A percentile compares a stretch with the other conserved stretches of the same genome.
phyloP scores from a whole-genome alignment of 1,140 invertebrate species.

The Drosophila seguyi region DNA sequence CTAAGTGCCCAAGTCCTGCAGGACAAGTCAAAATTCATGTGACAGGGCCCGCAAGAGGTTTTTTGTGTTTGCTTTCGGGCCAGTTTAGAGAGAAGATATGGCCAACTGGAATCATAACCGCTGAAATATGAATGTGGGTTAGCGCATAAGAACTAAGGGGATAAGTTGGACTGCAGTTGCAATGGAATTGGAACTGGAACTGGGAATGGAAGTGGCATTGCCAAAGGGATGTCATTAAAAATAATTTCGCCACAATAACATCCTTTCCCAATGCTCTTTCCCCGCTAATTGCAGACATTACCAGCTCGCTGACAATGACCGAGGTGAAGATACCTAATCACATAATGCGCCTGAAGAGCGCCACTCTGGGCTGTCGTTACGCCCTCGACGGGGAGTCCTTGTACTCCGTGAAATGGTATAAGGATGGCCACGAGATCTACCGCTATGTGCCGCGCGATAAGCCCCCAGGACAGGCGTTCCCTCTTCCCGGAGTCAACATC shows the following conservation, averaged over 20 bases:
- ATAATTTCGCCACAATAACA: slow-evolving; percentile 59
- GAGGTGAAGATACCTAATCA: slow-evolving; percentile 89
- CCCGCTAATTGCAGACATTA: slow-evolving; percentile 80
- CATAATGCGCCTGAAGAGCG: slow-evolving; percentile 89
- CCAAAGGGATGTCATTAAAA: slow-evolving; percentile 46
- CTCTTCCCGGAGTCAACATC: slow-evolving; percentile 91
- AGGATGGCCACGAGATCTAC: slow-evolving; percentile 95
- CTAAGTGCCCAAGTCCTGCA: slow-evolving; percentile 47
- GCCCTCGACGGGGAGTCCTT: slow-evolving; percentile 91
- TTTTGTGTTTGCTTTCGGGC: slow-evolving; percentile 51
- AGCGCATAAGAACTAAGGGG: slow-evolving; percentile 39
- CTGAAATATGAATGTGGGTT: slow-evolving; percentile 39
- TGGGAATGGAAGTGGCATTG: slow-evolving; percentile 21
- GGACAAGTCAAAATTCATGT: slow-evolving; percentile 74
- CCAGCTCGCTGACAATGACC: slow-evolving; percentile 88
- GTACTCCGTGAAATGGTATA: slow-evolving; percentile 95
- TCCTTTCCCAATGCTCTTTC: slow-evolving; percentile 17
- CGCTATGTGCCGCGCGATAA: slow-evolving; percentile 91
- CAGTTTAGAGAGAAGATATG: slow-evolving; percentile 63
- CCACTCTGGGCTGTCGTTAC: slow-evolving; percentile 91
- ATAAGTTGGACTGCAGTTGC: slow-evolving; percentile 13
- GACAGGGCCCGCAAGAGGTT: slow-evolving; percentile 42
- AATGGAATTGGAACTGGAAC: slow-evolving; percentile 15
- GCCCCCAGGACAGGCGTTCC: slow-evolving; percentile 91
- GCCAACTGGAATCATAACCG: slow-evolving; percentile 20